Evolutionary conservation across 1,140 invertebrate genomes (phyloP), one percentile per base, ranked within the genome.

Genomic region (Linepithema humile): DNA sequence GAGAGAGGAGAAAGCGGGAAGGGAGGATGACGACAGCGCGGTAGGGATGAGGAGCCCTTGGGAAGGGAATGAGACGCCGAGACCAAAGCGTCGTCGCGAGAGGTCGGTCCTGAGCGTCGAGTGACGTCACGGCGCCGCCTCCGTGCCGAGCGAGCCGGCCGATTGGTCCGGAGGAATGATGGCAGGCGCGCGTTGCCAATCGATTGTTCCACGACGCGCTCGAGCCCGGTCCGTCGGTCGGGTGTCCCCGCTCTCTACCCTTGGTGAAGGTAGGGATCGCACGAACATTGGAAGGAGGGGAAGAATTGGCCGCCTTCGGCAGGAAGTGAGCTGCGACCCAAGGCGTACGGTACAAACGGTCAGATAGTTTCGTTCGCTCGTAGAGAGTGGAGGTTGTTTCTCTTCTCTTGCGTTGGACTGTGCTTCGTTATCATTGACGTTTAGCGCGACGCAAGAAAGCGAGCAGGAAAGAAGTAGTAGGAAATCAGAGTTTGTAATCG

Each of bases 121-220:
- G 55, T 92, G 91, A 92, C 92, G 93, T 93, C 92, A 93, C 89
- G 50, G 84, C 59, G 29, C 90, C 91, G 90, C 89, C 90, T 84
- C 75, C 50, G 48, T 20, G 60, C 70, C 72, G 29, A 60, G 20
- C 53, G 55, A 60, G 69, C 65, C 83, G 59, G 59, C 84, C 85
- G 80, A 94, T 94, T 94, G 94, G 94, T 84, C 55, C 86, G 35
- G 26, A 48, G 88, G 80, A 94, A 94, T 94, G 92, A 94, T 94
- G 93, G 94, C 93, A 94, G 93, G 92, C 92, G 84, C 77, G 88
- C n/a, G 84, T 85, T 91, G 87, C 93, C 93, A 94, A 94, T 94
- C 93, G 94, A 94, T 94, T 91, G 83, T 72, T 12, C 86, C 72
- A 78, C 82, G 83, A 78, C 82, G 82, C 83, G 84, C 87, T 89